Evolutionary conservation across 2,797 vertebrate species (phyloP), one percentile per base, ranked within the genome.

Genomic region (Poecile montanus): DNA sequence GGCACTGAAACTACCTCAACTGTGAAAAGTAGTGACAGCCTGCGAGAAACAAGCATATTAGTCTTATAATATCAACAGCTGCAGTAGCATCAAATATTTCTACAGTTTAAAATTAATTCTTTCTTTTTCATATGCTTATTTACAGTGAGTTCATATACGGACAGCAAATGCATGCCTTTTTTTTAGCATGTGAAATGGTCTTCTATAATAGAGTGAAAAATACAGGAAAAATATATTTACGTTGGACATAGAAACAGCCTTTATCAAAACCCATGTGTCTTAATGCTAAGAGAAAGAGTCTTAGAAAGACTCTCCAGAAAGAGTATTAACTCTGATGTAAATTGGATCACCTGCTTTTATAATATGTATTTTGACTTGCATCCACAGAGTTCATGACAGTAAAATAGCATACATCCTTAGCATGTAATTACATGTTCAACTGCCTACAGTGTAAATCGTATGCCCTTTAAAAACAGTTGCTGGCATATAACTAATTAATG

Each of bases 381-480:
- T 91, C 72, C 53, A 67, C 48, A 76, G 83, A 84, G 50, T 74
- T 89, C 54, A 56, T 54, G 42, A 75, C 4, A 5, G 66, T 80
- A 85, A 91, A 83, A 71, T n/a, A 81, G 71, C 32, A 85, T 7
- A 32, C 47, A 60, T 34, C 32, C 66, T 92, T 84, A 70, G 16
- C 76, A 75, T 66, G 86, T 79, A 95, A 91, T 72, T 94, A 82
- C 57, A 47, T 87, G 61, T 94, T 80, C 60, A 70, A 40, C 40
- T 91, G 40, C 54, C 61, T 81, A 48, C 21, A 53, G 26, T 82
- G 63, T 78, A 93, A 94, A 81, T 51, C 20, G 2, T 26, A 30
- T 72, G 71, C 36, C 42, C 60, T 92, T 84, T 88, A 90, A 92
- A 93, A 94, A 90, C 70, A 82, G 68, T 93, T 93, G 88, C 89